phyloP scores from a whole-genome alignment of 2,113 vertebrate species.

The Ptilonorhynchus violaceus region DNA sequence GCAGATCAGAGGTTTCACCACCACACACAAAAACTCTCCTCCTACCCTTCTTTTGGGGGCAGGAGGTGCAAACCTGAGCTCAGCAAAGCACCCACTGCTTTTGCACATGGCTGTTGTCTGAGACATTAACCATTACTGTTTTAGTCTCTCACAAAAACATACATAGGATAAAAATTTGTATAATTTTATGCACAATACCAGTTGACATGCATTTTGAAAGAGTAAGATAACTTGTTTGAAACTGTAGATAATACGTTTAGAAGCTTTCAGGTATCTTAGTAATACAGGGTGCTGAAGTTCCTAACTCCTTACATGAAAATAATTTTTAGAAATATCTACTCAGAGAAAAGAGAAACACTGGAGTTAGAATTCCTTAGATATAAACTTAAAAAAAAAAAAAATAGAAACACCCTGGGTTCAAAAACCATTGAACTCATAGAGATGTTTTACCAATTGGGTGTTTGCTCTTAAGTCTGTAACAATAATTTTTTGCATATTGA shows the following conservation, averaged over 20 bases:
- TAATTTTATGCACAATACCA: background rate
- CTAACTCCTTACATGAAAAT: background rate
- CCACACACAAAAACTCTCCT: background rate
- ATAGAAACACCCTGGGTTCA: background rate
- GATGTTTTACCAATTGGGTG: background rate
- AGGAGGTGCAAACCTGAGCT: background rate
- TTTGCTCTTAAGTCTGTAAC: background rate
- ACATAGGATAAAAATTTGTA: background rate
- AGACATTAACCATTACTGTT: background rate
- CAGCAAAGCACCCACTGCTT: background rate
- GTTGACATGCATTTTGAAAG: background rate
- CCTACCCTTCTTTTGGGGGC: accelerated
- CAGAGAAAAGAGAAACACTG: background rate
- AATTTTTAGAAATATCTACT: background rate
- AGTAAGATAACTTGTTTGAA: background rate
- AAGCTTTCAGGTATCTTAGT: background rate
- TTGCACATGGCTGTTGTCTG: background rate
- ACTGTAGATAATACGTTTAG: background rate
- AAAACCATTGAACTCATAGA: background rate
- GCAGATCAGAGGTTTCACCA: accelerated
- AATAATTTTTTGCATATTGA: background rate
- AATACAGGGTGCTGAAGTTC: background rate
- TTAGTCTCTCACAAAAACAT: background rate
- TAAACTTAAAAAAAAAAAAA: background rate
- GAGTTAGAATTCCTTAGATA: background rate